Evolutionary conservation across 2,888 invertebrate genomes (phyloP).

Genomic region (Micoletzkya japonica): DNA sequence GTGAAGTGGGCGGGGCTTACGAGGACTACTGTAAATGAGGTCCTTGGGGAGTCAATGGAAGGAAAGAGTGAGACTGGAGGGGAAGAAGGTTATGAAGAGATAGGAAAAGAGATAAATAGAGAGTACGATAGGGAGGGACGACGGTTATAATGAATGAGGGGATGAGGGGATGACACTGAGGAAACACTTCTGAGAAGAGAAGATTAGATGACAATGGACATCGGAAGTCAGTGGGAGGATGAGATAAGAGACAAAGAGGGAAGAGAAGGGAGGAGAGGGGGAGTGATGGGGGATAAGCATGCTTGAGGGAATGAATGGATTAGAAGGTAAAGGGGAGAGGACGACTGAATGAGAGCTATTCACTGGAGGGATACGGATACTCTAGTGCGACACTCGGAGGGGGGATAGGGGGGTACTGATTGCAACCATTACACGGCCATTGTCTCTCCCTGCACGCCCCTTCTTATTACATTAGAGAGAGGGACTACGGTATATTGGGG

Average conservation of each 20-base stretch:
- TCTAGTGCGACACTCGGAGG: too few species aligned
- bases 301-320: background rate
- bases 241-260: background rate
- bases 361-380: too few species aligned
- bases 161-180: background rate
- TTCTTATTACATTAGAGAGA: background rate
- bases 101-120: background rate
- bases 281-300: constrained; percentile 3
- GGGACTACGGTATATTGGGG: constrained; percentile 10
- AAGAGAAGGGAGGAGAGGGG: background rate
- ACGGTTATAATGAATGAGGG: background rate
- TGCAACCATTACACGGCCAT: background rate
- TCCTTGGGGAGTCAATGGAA: too few species aligned
- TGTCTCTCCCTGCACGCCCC: background rate
- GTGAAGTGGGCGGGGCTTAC: constrained; percentile 18
- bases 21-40: constrained; percentile 28
- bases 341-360: background rate
- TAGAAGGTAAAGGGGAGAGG: background rate
- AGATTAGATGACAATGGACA: too few species aligned
- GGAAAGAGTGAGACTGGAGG: too few species aligned
- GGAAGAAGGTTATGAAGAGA: background rate
- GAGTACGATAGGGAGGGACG: background rate
- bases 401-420: background rate
- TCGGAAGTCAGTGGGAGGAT: background rate
- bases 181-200: background rate